These are phyloP conservation scores for Oxyura jamaicensis DNA, from an alignment of 2,113 vertebrate genomes.

Conservation along the genomic window DNA sequence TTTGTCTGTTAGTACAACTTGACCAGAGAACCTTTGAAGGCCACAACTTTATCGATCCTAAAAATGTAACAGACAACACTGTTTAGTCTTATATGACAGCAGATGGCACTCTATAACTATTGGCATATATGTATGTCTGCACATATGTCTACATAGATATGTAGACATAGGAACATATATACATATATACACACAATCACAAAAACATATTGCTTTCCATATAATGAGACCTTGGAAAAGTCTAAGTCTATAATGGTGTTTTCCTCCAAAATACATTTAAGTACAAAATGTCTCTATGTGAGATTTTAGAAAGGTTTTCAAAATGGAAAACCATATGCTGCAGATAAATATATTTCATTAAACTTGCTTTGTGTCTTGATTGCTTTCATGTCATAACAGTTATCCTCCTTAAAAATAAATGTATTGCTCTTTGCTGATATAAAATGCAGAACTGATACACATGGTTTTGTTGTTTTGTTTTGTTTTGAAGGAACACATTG, in stretches of 20 bases:
- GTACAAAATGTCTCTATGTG: not conserved
- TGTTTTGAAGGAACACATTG: not conserved
- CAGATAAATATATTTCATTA: not conserved
- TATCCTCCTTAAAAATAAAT: not conserved
- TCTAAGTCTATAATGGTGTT: not conserved
- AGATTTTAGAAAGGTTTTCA: not conserved
- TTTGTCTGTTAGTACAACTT: not conserved
- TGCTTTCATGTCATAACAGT: not conserved
- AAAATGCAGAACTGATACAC: not conserved
- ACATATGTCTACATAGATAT: not conserved
- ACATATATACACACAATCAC: not conserved
- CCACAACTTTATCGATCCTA: not conserved
- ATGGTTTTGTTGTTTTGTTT: accelerated
- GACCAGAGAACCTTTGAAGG: not conserved
- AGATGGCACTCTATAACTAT: conserved; percentile 52
- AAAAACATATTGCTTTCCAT: not conserved
- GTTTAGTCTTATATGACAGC: not conserved
- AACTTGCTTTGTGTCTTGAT: not conserved
- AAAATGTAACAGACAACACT: not conserved
- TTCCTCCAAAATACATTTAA: not conserved
- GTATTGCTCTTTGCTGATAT: not conserved
- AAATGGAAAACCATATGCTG: not conserved
- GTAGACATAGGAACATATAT: not conserved
- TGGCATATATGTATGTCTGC: conserved; percentile 3
- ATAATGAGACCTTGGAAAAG: not conserved